These are phyloP conservation scores for Dendrocincla tyrannina DNA, from an alignment of 2,797 vertebrate genomes.

Conservation along the genomic window DNA sequence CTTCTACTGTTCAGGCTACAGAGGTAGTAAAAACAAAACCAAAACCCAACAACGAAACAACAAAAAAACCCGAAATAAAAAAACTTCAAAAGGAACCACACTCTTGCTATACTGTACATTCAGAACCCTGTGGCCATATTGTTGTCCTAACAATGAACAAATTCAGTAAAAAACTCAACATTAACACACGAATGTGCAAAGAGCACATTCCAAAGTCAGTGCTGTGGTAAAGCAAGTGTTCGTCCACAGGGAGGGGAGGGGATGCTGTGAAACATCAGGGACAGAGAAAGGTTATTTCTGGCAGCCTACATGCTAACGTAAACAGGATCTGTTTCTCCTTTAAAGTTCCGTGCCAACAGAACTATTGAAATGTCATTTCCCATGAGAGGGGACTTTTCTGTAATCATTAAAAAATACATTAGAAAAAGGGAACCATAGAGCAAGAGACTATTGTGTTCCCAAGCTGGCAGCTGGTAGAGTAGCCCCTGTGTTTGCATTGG, in stretches of 20 bases:
- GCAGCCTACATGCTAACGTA: conserved; percentile 56
- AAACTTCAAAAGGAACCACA: conserved; percentile 31
- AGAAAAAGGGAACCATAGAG: conserved; percentile 67
- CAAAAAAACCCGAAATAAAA: not conserved
- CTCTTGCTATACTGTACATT: conserved; percentile 70
- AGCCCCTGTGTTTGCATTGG: conserved; percentile 66
- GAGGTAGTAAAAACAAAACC: conserved; percentile 76
- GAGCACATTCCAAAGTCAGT: conserved; percentile 71
- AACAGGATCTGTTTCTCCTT: conserved; percentile 44
- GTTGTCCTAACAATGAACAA: conserved; percentile 76
- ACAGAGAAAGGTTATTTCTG: conserved; percentile 61
- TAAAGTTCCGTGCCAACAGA: conserved; percentile 57
- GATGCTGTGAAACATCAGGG: conserved; percentile 60
- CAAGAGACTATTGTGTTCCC: conserved; percentile 64
- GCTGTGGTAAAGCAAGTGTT: conserved; percentile 72
- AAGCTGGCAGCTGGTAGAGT: conserved; percentile 54
- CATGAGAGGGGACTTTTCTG: conserved; percentile 50
- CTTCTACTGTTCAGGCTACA: conserved; percentile 61
- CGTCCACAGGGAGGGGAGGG: conserved; percentile 62
- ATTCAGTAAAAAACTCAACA: conserved; percentile 65
- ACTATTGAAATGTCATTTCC: conserved; percentile 66
- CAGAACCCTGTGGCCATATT: conserved; percentile 74
- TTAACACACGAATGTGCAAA: conserved; percentile 61
- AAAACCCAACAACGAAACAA: conserved; percentile 38
- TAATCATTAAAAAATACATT: conserved; percentile 59